Evolutionary conservation across 2,888 invertebrate species (phyloP).

Genomic region (Itoplectis maculator): DNA sequence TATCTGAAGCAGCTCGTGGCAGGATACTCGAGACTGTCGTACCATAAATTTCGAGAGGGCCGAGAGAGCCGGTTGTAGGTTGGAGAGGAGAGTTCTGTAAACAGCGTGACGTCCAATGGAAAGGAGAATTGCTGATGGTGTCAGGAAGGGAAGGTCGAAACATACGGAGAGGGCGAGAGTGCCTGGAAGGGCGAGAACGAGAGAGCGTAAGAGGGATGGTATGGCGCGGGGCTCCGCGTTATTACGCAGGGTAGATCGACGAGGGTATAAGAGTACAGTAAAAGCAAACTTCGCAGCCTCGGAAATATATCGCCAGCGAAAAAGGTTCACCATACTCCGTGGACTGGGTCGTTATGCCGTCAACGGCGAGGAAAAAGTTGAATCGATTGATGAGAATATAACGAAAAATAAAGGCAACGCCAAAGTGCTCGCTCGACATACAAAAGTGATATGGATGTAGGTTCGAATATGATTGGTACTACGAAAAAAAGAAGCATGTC

Average conservation of each 20-base stretch:
- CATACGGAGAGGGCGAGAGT: conserved; percentile 29
- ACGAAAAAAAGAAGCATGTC: too few species aligned
- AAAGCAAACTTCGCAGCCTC: conserved; percentile 42
- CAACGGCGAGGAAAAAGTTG: not conserved
- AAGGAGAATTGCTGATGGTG: conserved; percentile 66
- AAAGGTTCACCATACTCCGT: conserved; percentile 40
- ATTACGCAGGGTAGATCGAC: conserved; percentile 57
- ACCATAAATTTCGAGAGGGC: conserved; percentile 74
- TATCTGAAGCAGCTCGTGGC: conserved; percentile 30
- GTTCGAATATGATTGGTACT: too few species aligned
- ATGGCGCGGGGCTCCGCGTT: conserved; percentile 20
- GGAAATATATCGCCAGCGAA: conserved; percentile 28
- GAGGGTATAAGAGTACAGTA: conserved; percentile 46
- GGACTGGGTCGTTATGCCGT: conserved; percentile 9
- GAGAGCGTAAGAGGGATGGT: conserved; percentile 50
- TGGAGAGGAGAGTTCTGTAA: conserved; percentile 76
- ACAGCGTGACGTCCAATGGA: conserved; percentile 75
- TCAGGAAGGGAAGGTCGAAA: conserved; percentile 48
- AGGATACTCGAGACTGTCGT: conserved; percentile 70
- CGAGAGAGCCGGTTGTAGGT: conserved; percentile 64
- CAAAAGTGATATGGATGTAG: not conserved
- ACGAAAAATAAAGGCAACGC: conserved; percentile 1
- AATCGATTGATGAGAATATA: conserved; percentile 9
- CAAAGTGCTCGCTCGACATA: conserved; percentile 19
- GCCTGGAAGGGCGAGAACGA: conserved; percentile 32